Percentiles rank a stretch among this genome's conserved stretches.
These are phyloP conservation scores for Lysiphlebus fabarum DNA, from an alignment of 1,140 invertebrate genomes.

Conservation along the genomic window DNA sequence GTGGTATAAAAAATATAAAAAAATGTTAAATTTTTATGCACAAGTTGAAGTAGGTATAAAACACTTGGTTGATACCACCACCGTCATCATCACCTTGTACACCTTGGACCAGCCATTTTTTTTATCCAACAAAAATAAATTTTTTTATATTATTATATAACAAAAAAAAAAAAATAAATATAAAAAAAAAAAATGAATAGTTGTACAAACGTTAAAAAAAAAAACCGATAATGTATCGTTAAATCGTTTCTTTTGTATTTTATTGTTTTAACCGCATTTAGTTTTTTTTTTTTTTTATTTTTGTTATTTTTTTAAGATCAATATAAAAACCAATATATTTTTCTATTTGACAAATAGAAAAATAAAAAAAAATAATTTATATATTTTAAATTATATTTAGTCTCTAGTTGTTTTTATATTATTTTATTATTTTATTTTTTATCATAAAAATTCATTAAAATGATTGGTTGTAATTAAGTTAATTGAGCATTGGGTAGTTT, in stretches of 20 bases:
- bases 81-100: constrained; percentile 18
- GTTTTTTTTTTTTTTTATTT: too few species aligned
- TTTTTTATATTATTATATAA: too few species aligned
- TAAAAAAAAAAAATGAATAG: constrained; percentile 1
- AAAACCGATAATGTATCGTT: constrained; percentile 4
- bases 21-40: constrained; percentile 11
- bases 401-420: not conserved
- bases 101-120: constrained; percentile 6
- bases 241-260: constrained; percentile 1
- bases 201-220: not conserved
- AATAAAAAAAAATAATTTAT: not conserved
- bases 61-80: constrained; percentile 1
- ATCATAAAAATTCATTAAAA: constrained; percentile 42
- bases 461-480: constrained; percentile 52
- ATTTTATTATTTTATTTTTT: not conserved
- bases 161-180: not conserved
- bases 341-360: not conserved
- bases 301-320: not conserved
- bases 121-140: not conserved
- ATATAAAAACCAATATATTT: not conserved
- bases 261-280: not conserved
- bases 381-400: not conserved
- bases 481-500: constrained; percentile 40
- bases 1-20: not conserved
- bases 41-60: constrained; percentile 15